Percentiles rank a stretch among this genome's conserved stretches.
Evolutionary conservation across 1,140 invertebrate genomes (phyloP).

Genomic region (Heliothis virescens): DNA sequence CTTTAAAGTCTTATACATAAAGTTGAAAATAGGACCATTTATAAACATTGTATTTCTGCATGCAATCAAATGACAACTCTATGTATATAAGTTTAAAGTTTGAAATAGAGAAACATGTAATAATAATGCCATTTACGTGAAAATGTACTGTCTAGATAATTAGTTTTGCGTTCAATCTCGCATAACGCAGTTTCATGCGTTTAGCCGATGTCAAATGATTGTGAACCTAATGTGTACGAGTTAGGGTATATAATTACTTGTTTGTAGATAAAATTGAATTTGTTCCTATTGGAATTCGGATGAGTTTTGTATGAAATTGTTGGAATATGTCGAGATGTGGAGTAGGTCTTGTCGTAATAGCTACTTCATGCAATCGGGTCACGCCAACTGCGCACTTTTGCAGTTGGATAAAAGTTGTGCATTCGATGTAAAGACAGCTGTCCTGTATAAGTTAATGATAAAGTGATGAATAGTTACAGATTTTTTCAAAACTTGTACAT

Average conservation of each 20-base stretch:
- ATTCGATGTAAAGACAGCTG: no score
- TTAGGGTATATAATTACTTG: not conserved
- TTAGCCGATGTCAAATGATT: not conserved
- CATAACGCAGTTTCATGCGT: not conserved
- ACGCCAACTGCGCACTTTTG: no score
- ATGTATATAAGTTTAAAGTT: not conserved
- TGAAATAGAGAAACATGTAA: not conserved
- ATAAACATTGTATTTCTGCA: not conserved
- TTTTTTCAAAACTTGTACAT: no score
- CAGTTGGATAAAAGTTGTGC: no score
- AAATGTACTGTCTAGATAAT: slow-evolving; percentile 19
- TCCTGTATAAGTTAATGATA: no score
- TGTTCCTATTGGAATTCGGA: not conserved
- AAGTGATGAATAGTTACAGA: no score
- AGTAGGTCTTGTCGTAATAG: not conserved
- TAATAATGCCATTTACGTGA: slow-evolving; percentile 28
- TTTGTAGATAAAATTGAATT: not conserved
- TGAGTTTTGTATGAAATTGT: slow-evolving; percentile 1
- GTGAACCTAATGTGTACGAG: not conserved
- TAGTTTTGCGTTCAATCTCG: slow-evolving; percentile 33
- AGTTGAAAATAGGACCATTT: not conserved
- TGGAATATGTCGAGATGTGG: not conserved
- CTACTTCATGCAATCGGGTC: no score
- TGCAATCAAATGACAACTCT: not conserved
- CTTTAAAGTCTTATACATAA: not conserved